A percentile compares a stretch with the other conserved stretches of the same genome.
phyloP scores from a whole-genome alignment of 2,797 vertebrate species.

The Mionectes olivaceus region DNA sequence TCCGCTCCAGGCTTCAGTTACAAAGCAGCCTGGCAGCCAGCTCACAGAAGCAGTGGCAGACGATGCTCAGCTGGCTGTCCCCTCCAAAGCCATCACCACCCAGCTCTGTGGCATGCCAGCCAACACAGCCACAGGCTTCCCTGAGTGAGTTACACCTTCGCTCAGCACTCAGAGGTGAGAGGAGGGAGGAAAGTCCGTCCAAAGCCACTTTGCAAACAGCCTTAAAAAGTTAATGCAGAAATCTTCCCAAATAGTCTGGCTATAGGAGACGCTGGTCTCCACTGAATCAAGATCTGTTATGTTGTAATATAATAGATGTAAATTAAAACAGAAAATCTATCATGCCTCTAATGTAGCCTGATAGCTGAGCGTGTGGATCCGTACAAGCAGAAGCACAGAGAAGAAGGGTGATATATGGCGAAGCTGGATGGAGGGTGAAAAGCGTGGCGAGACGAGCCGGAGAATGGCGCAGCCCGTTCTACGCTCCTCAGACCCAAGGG shows the following conservation, averaged over 20 bases:
- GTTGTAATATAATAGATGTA: constrained; percentile 92
- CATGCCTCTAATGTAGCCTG: constrained; percentile 93
- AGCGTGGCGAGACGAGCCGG: constrained; percentile 88
- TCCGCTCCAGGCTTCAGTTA: background rate
- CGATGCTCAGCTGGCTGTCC: fast-evolving
- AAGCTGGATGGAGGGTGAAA: constrained; percentile 94
- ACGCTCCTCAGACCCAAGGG: constrained; percentile 92
- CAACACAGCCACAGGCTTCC: background rate
- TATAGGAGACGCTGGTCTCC: constrained; percentile 70
- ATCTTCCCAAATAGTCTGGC: constrained; percentile 67
- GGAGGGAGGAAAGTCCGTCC: background rate
- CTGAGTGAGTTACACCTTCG: fast-evolving
- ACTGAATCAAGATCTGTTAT: constrained; percentile 80
- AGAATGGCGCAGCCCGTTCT: constrained; percentile 81
- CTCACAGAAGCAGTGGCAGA: background rate
- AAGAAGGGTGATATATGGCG: constrained; percentile 92
- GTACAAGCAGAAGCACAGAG: constrained; percentile 80
- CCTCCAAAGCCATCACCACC: background rate
- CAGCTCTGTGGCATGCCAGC: background rate
- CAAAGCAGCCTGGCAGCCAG: background rate
- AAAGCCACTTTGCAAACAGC: constrained; percentile 30
- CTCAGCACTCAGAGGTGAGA: background rate
- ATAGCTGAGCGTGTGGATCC: constrained; percentile 83
- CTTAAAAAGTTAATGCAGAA: constrained; percentile 63
- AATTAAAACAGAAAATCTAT: constrained; percentile 99